phyloP scores from a whole-genome alignment of 2,888 invertebrate genomes.

The Ennomos fuscantarius region DNA sequence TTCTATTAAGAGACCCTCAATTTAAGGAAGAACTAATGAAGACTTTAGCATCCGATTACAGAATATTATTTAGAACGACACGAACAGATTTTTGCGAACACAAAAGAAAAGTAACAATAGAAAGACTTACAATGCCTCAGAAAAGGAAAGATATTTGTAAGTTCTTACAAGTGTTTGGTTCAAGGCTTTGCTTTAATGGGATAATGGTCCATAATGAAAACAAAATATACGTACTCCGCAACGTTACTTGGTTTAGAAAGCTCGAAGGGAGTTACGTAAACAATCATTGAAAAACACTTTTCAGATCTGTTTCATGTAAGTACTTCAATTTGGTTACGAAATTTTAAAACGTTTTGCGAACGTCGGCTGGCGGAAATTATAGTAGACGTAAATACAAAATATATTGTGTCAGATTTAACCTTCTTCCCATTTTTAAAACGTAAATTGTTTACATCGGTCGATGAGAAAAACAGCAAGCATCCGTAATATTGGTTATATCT shows the following conservation, averaged over 20 bases:
- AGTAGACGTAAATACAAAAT: conserved; percentile 40
- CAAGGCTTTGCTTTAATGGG: conserved; percentile 20
- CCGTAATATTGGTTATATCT: conserved; percentile 44
- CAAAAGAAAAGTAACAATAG: conserved; percentile 26
- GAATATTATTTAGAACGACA: conserved; percentile 19
- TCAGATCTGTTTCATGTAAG: conserved; percentile 6
- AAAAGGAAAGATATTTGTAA: conserved; percentile 19
- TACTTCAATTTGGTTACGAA: conserved; percentile 24
- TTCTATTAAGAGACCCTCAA: conserved; percentile 1
- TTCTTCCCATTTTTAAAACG: conserved; percentile 57
- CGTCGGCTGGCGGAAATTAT: conserved; percentile 18
- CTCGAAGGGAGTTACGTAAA: conserved; percentile 9
- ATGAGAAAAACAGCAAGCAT: conserved; percentile 48
- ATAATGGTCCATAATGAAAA: conserved; percentile 20
- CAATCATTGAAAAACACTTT: conserved; percentile 8
- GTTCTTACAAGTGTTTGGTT: conserved; percentile 17
- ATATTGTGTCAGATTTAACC: conserved; percentile 45
- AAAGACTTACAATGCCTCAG: conserved; percentile 24
- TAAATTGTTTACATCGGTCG: conserved; percentile 61
- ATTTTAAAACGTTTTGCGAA: conserved; percentile 28
- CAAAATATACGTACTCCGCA: conserved; percentile 3
- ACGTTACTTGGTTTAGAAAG: not conserved
- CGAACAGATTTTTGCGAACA: conserved; percentile 19
- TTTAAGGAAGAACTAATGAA: conserved; percentile 9
- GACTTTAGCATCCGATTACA: conserved; percentile 18